Base-by-base conservation (phyloP, 2,113 vertebrate species). In the Sebastes fasciatus region DNA sequence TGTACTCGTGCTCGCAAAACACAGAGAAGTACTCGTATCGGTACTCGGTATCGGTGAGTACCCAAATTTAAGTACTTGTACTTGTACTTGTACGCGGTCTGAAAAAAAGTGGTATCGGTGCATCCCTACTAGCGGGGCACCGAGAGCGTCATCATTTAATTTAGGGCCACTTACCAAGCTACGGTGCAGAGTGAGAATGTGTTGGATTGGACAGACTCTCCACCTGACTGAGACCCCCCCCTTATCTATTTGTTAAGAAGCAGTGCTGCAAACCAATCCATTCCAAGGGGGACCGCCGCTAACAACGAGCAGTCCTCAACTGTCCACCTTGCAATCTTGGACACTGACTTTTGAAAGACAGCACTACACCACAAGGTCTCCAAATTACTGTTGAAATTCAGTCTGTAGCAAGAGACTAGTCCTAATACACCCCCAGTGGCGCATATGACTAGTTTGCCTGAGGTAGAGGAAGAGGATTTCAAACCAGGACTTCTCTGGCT, bases 371-470 rank as follows among this genome's bases (percentile, higher is more conserved):
- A 61, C 46, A 54, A 62, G 46, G 55, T 76, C 78, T 74, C 55
- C 46, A 74, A 62, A 64, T 72, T 34, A 49, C 16, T 61, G 26
- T 57, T 71, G 55, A 74, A 70, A 78, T 75, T 58, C 60, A 78
- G 71, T 51, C 45, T 76, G 51, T 46, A 64, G 63, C 54, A 42
- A 26, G 23, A 73, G 43, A 58, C 19, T 6, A 12, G 54, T 74
- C 42, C 6, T 23, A 49, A 75, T 75, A 16, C 8, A 23, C 64
- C 75, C 61, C 40, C 23, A 51, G 62, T 45, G 48, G 21, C 8
- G 9, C 34, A 34, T 42, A 45, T 51, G 75, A 71, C 21, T 54
- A 8, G n/a, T 58, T 40, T 61, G 13, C 40, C 42, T 61, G 64
- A 86, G 45, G 23, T 21, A 17, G 21, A 77, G 23, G 40, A 79